A percentile compares a stretch with the other conserved stretches of the same genome.
Conservation (phyloP, 2,888 invertebrate species). For the Quadroppia sp. region DNA sequence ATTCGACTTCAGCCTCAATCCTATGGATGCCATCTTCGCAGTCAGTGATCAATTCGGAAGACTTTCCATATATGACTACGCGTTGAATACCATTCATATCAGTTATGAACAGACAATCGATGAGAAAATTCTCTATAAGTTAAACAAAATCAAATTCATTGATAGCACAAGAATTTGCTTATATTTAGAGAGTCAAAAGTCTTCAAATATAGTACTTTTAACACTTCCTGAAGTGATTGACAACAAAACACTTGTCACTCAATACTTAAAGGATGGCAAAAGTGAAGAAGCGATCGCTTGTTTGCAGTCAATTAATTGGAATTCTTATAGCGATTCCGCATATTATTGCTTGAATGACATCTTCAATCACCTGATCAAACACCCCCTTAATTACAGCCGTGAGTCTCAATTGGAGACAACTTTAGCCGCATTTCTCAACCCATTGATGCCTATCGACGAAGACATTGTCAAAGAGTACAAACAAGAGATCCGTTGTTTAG, state of each 20-base stretch:
- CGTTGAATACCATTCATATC: slow-evolving; percentile 39
- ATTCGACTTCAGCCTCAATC: slow-evolving; percentile 31
- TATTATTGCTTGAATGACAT: slow-evolving; percentile 40
- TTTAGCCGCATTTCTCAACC: slow-evolving; percentile 72
- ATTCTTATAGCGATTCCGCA: slow-evolving; percentile 37
- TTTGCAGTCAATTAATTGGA: slow-evolving; percentile 42
- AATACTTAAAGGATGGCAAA: slow-evolving; percentile 37
- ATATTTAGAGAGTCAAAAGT: slow-evolving; percentile 3
- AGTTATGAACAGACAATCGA: slow-evolving; percentile 34
- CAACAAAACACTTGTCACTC: slow-evolving; percentile 28
- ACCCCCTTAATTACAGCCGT: slow-evolving; percentile 59
- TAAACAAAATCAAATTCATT: slow-evolving; percentile 27
- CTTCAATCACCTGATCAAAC: slow-evolving; percentile 61
- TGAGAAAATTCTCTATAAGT: not conserved
- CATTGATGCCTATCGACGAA: slow-evolving; percentile 58
- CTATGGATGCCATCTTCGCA: slow-evolving; percentile 41
- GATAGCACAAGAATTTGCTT: not conserved
- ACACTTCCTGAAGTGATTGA: slow-evolving; percentile 28
- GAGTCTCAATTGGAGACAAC: slow-evolving; percentile 70
- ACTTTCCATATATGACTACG: slow-evolving; percentile 41
- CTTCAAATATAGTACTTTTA: slow-evolving; percentile 21
- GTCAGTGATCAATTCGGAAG: slow-evolving; percentile 38
- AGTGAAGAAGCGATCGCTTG: slow-evolving; percentile 40
- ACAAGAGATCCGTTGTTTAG: slow-evolving; percentile 70
- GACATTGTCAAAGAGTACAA: slow-evolving; percentile 60